Percentiles rank a stretch among this genome's conserved stretches.
phyloP scores from a whole-genome alignment of 2,888 invertebrate species.

The Beris chalybata region DNA sequence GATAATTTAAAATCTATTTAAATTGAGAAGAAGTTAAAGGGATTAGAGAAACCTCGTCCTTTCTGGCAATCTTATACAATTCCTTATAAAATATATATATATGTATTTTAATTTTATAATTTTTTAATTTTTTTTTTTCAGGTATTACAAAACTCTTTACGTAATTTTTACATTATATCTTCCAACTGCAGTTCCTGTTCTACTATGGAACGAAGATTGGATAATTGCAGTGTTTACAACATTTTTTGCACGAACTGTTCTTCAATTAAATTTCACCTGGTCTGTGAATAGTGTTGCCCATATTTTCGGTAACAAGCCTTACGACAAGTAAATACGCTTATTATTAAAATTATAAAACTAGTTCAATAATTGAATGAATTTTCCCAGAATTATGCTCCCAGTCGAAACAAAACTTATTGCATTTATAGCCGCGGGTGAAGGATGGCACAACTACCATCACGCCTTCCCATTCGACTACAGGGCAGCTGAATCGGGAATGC shows the following conservation, averaged over 20 bases:
- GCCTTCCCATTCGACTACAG: constrained; percentile 89
- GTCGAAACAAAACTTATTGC: constrained; percentile 71
- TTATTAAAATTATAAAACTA: constrained; percentile 2
- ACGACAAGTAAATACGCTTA: constrained; percentile 60
- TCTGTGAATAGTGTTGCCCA: constrained; percentile 75
- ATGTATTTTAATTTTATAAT: neutral
- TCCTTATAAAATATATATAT: too few species aligned
- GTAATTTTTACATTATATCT: constrained; percentile 60
- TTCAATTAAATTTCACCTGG: constrained; percentile 70
- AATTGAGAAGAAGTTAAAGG: too few species aligned
- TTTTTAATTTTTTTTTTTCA: constrained; percentile 49
- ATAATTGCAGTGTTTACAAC: constrained; percentile 62
- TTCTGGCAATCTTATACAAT: too few species aligned
- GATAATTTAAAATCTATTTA: too few species aligned
- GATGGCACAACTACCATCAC: constrained; percentile 91
- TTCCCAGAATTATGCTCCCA: constrained; percentile 69
- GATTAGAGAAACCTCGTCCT: too few species aligned
- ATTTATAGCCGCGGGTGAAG: constrained; percentile 72
- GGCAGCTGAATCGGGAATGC: constrained; percentile 72
- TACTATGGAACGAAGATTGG: constrained; percentile 65
- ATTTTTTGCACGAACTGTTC: constrained; percentile 62
- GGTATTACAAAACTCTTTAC: constrained; percentile 62
- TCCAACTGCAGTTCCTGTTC: constrained; percentile 63
- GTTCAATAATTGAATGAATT: neutral
- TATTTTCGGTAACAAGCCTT: constrained; percentile 69